phyloP scores from a whole-genome alignment of 2,888 invertebrate species.

The Hyalella azteca region DNA sequence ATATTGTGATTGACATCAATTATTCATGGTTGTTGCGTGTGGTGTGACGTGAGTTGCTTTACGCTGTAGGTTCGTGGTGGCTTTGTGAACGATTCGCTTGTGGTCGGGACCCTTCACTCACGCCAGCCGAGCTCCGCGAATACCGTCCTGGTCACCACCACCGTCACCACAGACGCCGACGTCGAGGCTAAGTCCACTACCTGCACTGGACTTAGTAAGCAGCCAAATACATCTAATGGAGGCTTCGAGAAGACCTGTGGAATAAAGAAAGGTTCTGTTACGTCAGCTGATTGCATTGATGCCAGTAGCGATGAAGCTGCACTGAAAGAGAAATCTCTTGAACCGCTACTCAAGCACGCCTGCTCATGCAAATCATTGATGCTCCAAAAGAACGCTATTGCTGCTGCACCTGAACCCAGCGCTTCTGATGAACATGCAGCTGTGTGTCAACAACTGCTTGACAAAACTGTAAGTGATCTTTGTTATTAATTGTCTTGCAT shows the following conservation, averaged over 20 bases:
- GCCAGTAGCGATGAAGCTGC: neutral
- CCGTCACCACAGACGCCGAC: neutral
- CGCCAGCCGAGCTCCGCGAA: slow-evolving; percentile 34
- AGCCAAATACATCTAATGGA: neutral
- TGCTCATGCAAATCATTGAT: neutral
- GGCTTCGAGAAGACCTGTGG: neutral
- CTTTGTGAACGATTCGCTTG: slow-evolving; percentile 69
- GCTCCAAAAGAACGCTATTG: neutral
- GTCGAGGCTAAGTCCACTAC: neutral
- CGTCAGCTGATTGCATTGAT: neutral
- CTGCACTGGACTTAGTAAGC: slow-evolving; percentile 4
- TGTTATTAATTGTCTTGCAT: no score
- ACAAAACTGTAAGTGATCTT: no score
- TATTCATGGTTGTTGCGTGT: neutral
- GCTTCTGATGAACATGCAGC: neutral
- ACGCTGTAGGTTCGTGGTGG: slow-evolving; percentile 76
- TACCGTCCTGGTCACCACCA: neutral
- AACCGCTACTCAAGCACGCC: neutral
- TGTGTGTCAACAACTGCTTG: neutral
- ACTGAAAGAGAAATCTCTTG: neutral
- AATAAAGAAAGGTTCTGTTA: neutral
- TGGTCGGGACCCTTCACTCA: slow-evolving; percentile 57
- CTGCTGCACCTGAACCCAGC: neutral
- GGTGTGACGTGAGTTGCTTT: neutral
- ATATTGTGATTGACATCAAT: neutral